Conservation (phyloP, 2,113 vertebrate species). For the Corythaixoides concolor region DNA sequence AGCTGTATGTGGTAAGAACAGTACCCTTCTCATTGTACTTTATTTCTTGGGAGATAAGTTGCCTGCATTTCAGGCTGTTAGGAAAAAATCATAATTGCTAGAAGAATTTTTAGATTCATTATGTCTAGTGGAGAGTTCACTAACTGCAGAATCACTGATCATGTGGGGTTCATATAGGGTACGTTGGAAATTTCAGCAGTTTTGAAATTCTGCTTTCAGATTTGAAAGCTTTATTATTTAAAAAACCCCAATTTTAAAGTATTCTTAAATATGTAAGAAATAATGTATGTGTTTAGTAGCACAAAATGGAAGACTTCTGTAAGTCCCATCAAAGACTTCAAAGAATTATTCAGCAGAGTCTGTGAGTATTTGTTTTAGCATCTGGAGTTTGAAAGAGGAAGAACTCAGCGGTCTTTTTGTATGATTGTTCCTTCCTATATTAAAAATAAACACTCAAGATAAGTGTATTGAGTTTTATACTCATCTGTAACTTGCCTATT, state of each 20-base stretch:
- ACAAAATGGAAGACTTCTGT: background rate
- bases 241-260: background rate
- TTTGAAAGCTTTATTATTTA: background rate
- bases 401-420: background rate
- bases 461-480: background rate
- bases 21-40: background rate
- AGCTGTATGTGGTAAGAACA: constrained; percentile 94
- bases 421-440: background rate
- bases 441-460: background rate
- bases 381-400: background rate
- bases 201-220: background rate
- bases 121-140: background rate
- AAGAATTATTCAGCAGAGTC: background rate
- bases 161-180: background rate
- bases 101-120: background rate
- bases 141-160: background rate
- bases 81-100: background rate
- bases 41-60: background rate
- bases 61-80: background rate
- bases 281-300: background rate
- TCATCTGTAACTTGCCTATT: background rate
- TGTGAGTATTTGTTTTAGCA: background rate
- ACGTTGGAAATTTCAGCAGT: background rate
- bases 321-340: background rate
- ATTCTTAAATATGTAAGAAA: background rate